Conservation (phyloP, 2,888 invertebrate species). For the Cephalotes varians region DNA sequence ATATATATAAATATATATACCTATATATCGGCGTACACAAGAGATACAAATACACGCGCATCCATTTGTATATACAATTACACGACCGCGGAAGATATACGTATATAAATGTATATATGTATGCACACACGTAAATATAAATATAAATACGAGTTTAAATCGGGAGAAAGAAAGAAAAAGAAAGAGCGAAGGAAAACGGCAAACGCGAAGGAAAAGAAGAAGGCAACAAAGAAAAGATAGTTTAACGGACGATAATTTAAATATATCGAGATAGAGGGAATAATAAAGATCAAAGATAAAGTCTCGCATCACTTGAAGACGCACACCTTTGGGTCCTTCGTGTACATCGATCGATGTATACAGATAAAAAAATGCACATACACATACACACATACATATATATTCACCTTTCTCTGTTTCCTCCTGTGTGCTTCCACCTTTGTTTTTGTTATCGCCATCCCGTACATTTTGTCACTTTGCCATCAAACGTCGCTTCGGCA, state of each 20-base stretch:
- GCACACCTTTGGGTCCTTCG: conserved; percentile 62
- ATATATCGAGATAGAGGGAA: conserved; percentile 16
- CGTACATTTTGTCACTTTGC: conserved; percentile 34
- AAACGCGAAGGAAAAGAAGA: not conserved
- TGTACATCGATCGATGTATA: conserved; percentile 32
- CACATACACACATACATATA: not conserved
- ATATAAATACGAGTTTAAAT: conserved; percentile 60
- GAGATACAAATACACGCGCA: conserved; percentile 61
- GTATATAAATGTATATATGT: conserved; percentile 71
- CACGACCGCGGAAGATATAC: conserved; percentile 61
- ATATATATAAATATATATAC: conserved; percentile 56
- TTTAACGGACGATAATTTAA: not conserved
- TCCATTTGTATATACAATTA: conserved; percentile 65
- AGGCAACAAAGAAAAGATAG: conserved; percentile 17
- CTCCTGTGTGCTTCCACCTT: conserved; percentile 39
- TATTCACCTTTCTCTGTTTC: conserved; percentile 1
- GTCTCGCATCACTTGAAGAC: conserved; percentile 62
- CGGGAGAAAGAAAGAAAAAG: conserved; percentile 25
- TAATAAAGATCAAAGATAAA: not conserved
- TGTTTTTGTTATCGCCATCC: conserved; percentile 44
- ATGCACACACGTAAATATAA: conserved; percentile 59
- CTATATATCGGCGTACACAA: conserved; percentile 63
- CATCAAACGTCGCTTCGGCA: conserved; percentile 41
- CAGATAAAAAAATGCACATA: conserved; percentile 5
- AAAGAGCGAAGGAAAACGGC: not conserved